Evolutionary conservation across 2,888 invertebrate genomes (phyloP).

Genomic region (Leucophenga montana): DNA sequence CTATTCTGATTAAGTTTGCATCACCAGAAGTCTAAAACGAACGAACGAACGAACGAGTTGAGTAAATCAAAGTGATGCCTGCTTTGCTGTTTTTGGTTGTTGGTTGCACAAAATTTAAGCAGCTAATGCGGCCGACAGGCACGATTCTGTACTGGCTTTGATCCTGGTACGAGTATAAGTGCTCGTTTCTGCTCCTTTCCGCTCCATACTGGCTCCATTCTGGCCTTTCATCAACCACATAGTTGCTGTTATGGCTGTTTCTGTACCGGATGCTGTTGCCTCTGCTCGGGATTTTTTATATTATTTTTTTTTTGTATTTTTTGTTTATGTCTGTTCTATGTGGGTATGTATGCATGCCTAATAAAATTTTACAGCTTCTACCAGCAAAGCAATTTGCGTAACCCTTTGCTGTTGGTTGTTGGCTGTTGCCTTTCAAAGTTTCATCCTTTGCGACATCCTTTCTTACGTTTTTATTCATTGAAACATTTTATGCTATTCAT

Average conservation of each 20-base stretch:
- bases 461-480: no score
- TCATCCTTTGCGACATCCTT: neutral
- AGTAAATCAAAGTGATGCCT: slow-evolving; percentile 55
- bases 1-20: slow-evolving; percentile 5
- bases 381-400: slow-evolving; percentile 66
- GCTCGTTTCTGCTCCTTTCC: slow-evolving; percentile 38
- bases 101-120: slow-evolving; percentile 36
- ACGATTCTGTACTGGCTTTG: neutral
- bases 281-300: slow-evolving; percentile 32
- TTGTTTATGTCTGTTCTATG: neutral
- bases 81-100: slow-evolving; percentile 33
- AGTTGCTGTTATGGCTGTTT: slow-evolving; percentile 9
- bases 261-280: neutral
- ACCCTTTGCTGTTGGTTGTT: slow-evolving; percentile 41
- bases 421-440: neutral
- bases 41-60: neutral
- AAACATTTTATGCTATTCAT: no score
- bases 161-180: neutral
- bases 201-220: slow-evolving; percentile 9
- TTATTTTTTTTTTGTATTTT: slow-evolving; percentile 27
- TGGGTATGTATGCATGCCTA: slow-evolving; percentile 46
- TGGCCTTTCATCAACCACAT: neutral
- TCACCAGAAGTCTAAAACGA: no score
- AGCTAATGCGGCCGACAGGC: slow-evolving; percentile 52
- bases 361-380: slow-evolving; percentile 63